These are phyloP conservation scores for Salvelinus fontinalis DNA, from an alignment of 2,113 vertebrate genomes.

Conservation along the genomic window DNA sequence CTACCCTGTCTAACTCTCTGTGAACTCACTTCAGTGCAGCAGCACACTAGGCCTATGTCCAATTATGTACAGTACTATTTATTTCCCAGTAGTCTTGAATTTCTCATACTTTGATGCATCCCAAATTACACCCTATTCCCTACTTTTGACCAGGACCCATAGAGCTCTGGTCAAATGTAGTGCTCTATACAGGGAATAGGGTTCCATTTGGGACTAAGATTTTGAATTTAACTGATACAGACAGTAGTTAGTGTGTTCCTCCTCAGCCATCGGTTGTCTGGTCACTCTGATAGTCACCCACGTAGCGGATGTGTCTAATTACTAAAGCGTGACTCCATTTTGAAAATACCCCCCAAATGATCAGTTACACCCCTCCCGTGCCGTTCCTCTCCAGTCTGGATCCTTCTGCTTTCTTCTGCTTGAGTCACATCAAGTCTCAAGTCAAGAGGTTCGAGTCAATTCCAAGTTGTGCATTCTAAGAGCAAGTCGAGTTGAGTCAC, in stretches of 20 bases:
- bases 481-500: too few relatives aligned
- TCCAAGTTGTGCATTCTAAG: too few relatives aligned
- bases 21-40: not conserved
- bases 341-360: constrained; percentile 48
- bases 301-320: constrained; percentile 37
- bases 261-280: not conserved
- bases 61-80: not conserved
- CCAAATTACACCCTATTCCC: too few relatives aligned
- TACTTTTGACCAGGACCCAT: too few relatives aligned
- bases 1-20: not conserved
- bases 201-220: too few relatives aligned
- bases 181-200: too few relatives aligned
- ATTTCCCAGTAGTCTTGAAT: not conserved
- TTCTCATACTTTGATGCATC: not conserved
- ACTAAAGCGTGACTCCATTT: constrained; percentile 23
- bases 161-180: too few relatives aligned
- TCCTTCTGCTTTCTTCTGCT: not conserved
- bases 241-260: constrained; percentile 18
- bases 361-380: constrained; percentile 17
- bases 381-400: constrained; percentile 56
- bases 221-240: constrained; percentile 1
- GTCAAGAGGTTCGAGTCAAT: too few relatives aligned
- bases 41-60: not conserved
- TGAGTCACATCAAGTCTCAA: too few relatives aligned
- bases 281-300: constrained; percentile 19